These are phyloP conservation scores for Ectemnius lituratus DNA, from an alignment of 2,888 invertebrate genomes.

Conservation along the genomic window DNA sequence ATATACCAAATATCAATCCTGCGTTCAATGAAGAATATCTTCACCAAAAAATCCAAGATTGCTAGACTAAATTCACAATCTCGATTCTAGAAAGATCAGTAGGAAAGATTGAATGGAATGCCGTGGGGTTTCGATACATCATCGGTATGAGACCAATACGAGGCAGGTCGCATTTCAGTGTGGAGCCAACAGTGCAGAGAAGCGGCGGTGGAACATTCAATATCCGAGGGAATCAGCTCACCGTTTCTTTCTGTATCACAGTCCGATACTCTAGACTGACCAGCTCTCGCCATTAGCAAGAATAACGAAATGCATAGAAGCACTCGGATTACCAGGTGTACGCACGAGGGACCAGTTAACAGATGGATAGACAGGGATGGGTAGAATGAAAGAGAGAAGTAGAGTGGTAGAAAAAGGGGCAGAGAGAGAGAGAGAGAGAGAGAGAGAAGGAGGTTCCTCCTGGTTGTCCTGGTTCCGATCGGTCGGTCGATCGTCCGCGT, in stretches of 20 bases:
- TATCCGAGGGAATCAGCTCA: conserved; percentile 5
- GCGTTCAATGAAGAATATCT: too few species aligned
- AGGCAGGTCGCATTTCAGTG: neutral
- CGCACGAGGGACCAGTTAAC: conserved; percentile 12
- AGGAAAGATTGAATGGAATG: neutral
- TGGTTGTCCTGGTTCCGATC: conserved; percentile 53
- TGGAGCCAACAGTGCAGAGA: neutral
- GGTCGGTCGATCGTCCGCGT: conserved; percentile 45
- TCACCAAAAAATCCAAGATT: too few species aligned
- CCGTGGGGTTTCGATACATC: neutral
- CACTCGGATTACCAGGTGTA: conserved; percentile 14
- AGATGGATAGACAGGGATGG: conserved; percentile 14
- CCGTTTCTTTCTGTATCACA: neutral
- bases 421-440: too few species aligned
- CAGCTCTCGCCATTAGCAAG: conserved; percentile 5
- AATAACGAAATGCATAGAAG: conserved; percentile 7
- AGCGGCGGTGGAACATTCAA: neutral
- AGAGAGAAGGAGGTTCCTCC: too few species aligned
- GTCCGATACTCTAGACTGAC: neutral
- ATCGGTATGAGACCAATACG: conserved; percentile 1
- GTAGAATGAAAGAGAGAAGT: too few species aligned
- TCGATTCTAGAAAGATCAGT: neutral
- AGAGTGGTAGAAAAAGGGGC: too few species aligned
- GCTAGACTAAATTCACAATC: too few species aligned
- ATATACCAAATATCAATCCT: too few species aligned